Percentiles rank a stretch among this genome's conserved stretches.
Conservation (phyloP, 2,797 vertebrate species). For the Pangasius sanitwongsei region DNA sequence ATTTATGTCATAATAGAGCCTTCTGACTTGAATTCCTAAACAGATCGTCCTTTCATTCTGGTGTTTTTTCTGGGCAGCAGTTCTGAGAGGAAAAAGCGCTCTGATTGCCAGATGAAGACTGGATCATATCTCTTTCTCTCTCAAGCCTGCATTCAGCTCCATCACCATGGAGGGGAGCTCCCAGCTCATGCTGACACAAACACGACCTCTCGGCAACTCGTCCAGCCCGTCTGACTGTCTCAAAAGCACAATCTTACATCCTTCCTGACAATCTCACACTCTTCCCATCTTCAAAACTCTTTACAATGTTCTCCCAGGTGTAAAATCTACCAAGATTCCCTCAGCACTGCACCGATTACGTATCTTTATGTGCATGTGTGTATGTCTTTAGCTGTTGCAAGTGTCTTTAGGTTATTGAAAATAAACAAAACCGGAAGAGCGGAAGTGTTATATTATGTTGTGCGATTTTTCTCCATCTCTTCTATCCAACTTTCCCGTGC, state of each 20-base stretch:
- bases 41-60: constrained; percentile 1
- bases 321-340: not conserved
- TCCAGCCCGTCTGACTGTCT: not conserved
- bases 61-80: not conserved
- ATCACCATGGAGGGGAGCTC: constrained; percentile 51
- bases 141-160: constrained; percentile 40
- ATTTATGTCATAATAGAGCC: not conserved
- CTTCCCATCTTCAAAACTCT: not conserved
- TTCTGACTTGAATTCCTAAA: not conserved
- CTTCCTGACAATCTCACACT: not conserved
- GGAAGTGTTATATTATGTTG: not conserved
- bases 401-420: not conserved
- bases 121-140: not conserved
- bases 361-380: not conserved
- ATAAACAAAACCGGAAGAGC: not conserved
- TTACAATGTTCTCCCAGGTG: not conserved
- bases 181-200: constrained; percentile 31
- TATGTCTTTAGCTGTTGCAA: not conserved
- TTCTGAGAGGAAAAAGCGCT: not conserved
- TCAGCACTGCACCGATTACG: no score
- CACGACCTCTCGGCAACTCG: not conserved
- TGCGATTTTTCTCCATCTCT: not conserved
- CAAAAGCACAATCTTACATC: not conserved
- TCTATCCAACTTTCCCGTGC: not conserved
- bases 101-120: not conserved